Conservation (phyloP, 1,140 invertebrate genomes). For the Drosophila sulfurigaster region DNA sequence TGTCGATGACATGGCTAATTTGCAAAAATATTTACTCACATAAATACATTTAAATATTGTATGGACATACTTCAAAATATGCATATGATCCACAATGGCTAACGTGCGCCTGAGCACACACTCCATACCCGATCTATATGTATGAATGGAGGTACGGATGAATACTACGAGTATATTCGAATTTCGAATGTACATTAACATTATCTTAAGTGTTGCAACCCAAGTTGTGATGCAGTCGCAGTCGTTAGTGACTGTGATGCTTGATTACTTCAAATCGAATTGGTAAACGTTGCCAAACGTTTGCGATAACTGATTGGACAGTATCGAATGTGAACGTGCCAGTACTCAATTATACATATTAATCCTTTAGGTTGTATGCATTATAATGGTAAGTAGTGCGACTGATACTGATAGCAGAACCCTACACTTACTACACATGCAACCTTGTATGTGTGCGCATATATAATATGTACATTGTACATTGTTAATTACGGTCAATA, state of each 20-base stretch:
- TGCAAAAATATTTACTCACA: slow-evolving; percentile 5
- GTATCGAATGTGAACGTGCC: slow-evolving; percentile 44
- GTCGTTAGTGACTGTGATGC: not conserved
- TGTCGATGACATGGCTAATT: slow-evolving; percentile 41
- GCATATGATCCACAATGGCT: slow-evolving; percentile 2
- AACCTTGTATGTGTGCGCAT: not conserved
- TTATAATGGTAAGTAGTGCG: slow-evolving; percentile 43
- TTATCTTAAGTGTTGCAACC: not conserved
- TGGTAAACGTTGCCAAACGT: slow-evolving; percentile 35
- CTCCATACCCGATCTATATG: not conserved
- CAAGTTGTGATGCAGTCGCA: not conserved
- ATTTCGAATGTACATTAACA: not conserved
- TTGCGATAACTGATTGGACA: slow-evolving; percentile 23
- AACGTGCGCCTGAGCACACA: slow-evolving; percentile 50
- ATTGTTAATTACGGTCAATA: slow-evolving; percentile 15
- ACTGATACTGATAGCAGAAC: slow-evolving; percentile 48
- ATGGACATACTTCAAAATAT: not conserved
- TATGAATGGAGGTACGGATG: not conserved
- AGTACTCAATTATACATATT: slow-evolving; percentile 47
- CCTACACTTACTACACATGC: not conserved
- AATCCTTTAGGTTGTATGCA: slow-evolving; percentile 63
- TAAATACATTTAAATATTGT: slow-evolving; percentile 3
- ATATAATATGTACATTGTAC: slow-evolving; percentile 14
- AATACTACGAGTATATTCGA: too few relatives aligned
- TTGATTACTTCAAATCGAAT: slow-evolving; percentile 15